Evolutionary conservation across 2,797 vertebrate genomes (phyloP).

Genomic region (Acanthurus lineatus): DNA sequence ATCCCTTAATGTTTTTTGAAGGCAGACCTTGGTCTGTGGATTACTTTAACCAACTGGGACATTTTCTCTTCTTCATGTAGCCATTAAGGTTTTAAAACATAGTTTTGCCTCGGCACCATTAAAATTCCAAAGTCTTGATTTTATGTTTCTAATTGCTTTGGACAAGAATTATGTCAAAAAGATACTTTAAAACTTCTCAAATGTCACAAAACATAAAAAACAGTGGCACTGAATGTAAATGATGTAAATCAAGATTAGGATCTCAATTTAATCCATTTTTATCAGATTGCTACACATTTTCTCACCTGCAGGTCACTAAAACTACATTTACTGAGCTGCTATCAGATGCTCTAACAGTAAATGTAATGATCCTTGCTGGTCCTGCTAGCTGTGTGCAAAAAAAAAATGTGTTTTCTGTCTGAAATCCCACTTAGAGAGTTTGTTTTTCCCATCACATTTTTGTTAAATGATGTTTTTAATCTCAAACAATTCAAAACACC

Average conservation of each 20-base stretch:
- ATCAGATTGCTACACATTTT: not conserved
- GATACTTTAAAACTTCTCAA: not conserved
- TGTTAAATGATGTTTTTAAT: not conserved
- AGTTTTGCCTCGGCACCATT: not conserved
- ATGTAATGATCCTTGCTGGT: not conserved
- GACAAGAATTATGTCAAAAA: not conserved
- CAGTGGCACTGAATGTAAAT: not conserved
- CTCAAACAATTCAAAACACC: not conserved
- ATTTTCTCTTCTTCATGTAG: not conserved
- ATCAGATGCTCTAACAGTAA: not conserved
- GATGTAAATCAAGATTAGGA: not conserved
- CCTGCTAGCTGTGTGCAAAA: not conserved
- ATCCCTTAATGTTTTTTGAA: not conserved
- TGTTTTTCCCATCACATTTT: not conserved
- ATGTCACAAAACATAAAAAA: not conserved
- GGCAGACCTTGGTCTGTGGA: not conserved
- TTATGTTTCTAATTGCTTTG: not conserved
- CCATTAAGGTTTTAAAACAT: not conserved
- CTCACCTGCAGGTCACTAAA: not conserved
- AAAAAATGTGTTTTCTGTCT: not conserved
- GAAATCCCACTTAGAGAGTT: no score
- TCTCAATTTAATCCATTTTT: not conserved
- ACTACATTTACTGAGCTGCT: not conserved
- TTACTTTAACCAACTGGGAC: not conserved
- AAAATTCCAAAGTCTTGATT: not conserved